Evolutionary conservation across 2,113 vertebrate genomes (phyloP).

Genomic region (Plotosus lineatus): DNA sequence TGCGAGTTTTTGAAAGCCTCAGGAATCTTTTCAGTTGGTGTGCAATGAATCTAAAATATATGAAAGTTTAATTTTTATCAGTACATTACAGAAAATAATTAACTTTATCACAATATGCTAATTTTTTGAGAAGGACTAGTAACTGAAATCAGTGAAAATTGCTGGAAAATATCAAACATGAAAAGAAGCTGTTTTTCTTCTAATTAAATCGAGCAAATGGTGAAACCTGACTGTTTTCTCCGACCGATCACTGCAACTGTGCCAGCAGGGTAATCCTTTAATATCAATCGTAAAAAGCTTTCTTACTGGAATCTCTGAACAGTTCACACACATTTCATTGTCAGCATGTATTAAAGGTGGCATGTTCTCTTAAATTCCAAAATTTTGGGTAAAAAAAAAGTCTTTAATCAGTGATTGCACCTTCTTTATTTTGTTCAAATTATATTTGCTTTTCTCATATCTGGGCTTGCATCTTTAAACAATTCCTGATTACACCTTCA

Average conservation of each 20-base stretch:
- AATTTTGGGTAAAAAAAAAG: not conserved
- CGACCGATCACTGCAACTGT: not conserved
- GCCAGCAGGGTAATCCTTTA: not conserved
- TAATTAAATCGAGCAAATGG: not conserved
- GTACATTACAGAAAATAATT: no score
- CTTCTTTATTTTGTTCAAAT: not conserved
- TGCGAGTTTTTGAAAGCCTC: no score
- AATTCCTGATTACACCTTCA: slow-evolving; percentile 8
- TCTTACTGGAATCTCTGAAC: not conserved
- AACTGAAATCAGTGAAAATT: no score
- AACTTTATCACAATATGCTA: no score
- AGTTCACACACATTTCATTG: not conserved
- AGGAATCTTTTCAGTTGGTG: no score
- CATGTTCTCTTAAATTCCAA: not conserved
- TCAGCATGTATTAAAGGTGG: not conserved
- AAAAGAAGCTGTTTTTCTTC: not conserved
- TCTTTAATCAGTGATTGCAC: not conserved
- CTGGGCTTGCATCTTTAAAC: slow-evolving; percentile 3
- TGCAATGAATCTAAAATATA: no score
- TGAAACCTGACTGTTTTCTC: not conserved
- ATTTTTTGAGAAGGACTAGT: no score
- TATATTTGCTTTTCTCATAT: not conserved
- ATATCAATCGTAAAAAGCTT: no score
- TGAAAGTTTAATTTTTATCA: no score
- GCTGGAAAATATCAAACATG: not conserved